These are phyloP conservation scores for Zophobas morio DNA, from an alignment of 1,140 invertebrate species.

Conservation along the genomic window DNA sequence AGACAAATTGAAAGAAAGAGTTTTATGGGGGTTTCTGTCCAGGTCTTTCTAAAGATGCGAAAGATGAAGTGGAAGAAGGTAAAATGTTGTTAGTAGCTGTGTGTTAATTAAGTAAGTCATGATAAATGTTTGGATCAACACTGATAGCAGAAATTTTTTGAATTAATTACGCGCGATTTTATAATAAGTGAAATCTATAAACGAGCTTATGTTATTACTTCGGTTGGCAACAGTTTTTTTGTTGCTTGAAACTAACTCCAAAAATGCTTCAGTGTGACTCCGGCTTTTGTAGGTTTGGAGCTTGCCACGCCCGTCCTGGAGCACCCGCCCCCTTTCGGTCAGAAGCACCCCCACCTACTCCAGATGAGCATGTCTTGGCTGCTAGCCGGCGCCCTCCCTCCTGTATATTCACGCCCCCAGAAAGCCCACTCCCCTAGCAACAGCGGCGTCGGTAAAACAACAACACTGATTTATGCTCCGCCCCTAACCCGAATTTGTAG, in stretches of 20 bases:
- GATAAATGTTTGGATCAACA: too few species aligned
- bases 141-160: background rate
- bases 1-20: background rate
- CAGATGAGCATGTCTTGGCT: constrained; percentile 86
- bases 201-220: too few species aligned
- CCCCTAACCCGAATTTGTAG: constrained; percentile 38
- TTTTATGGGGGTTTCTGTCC: background rate
- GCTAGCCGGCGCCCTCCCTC: constrained; percentile 80
- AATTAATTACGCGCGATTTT: background rate
- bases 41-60: constrained; percentile 52
- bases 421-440: constrained; percentile 64
- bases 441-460: constrained; percentile 60
- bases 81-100: background rate
- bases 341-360: constrained; percentile 69
- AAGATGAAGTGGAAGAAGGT: constrained; percentile 26
- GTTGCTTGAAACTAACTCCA: too few species aligned
- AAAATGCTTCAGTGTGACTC: too few species aligned
- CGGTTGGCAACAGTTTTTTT: too few species aligned
- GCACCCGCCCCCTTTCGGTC: constrained; percentile 69
- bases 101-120: constrained; percentile 28
- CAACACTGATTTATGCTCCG: background rate
- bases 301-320: constrained; percentile 84
- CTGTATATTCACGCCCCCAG: constrained; percentile 77
- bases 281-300: constrained; percentile 70
- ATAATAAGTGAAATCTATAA: too few species aligned